Evolutionary conservation across 2,113 vertebrate species (phyloP), one percentile per base, ranked within the genome.

Genomic region (Columbina picui): DNA sequence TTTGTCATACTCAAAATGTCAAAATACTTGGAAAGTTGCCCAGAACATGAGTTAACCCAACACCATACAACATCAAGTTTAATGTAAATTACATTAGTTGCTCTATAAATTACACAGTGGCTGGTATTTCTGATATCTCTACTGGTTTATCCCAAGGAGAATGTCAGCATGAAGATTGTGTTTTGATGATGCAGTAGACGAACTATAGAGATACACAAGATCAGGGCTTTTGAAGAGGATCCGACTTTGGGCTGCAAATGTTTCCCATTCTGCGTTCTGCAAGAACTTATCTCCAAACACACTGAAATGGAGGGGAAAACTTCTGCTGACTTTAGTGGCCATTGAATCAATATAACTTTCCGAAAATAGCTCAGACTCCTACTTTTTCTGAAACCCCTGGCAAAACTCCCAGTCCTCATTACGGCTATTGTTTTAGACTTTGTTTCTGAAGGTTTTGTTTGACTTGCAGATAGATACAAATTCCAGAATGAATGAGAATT

Each of bases 11-110:
- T 69, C 38, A 77, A 7, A 13, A 17, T 69, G 84, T 73, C 75
- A 86, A 93, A 95, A 81, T 39, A 73, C 61, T 94, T 61, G 39
- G 78, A 82, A 89, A 76, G 41, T 39, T 91, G 65, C 74, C 74
- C 63, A 85, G 79, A 84, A 29, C 8, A 30, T 23, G 56, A 78
- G 36, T 68, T 86, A 65, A 36, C 49, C 49, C 50, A 87, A 53
- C 47, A 65, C 18, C 14, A 23, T 17, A 16, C 32, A 78, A 18
- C 0, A 4, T 79, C 23, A 74, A 4, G 36, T 91, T 67, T 70
- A 67, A n/a, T 17, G 27, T 7, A 30, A 80, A 63, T 84, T 16
- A 9, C 6, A 6, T 45, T 71, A 86, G 57, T 10, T 76, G 12
- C 19, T 87, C 18, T 25, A 8, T 34, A 90, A 77, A 45, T 30